Percentiles rank a stretch among this genome's conserved stretches.
phyloP scores from a whole-genome alignment of 2,888 invertebrate species.

The Xestia sexstrigata region DNA sequence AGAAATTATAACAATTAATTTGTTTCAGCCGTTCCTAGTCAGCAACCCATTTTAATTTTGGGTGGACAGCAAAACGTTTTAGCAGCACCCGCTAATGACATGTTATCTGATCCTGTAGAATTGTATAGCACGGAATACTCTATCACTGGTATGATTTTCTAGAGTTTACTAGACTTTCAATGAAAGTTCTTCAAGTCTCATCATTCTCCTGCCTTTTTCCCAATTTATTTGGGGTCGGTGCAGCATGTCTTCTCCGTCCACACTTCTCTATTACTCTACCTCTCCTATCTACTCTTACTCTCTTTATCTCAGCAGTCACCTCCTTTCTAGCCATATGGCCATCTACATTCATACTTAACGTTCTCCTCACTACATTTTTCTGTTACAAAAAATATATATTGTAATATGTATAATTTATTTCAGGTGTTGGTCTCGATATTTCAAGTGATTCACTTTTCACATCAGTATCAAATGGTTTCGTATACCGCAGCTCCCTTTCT shows the following conservation, averaged over 20 bases:
- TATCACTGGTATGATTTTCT: slow-evolving; percentile 81
- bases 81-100: slow-evolving; percentile 92
- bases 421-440: slow-evolving; percentile 95
- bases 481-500: slow-evolving; percentile 90
- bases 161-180: neutral
- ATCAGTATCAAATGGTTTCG: slow-evolving; percentile 93
- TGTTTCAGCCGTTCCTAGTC: slow-evolving; percentile 91
- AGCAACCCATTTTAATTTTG: slow-evolving; percentile 93
- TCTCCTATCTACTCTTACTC: too few species aligned
- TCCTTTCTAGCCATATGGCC: too few species aligned
- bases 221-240: too few species aligned
- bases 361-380: too few species aligned
- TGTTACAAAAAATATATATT: neutral
- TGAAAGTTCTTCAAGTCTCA: neutral
- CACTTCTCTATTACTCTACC: too few species aligned
- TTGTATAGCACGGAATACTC: slow-evolving; percentile 91
- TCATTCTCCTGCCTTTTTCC: too few species aligned
- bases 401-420: slow-evolving; percentile 64
- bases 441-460: slow-evolving; percentile 94
- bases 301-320: too few species aligned
- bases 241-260: too few species aligned
- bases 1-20: neutral
- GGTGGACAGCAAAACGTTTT: slow-evolving; percentile 93
- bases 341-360: too few species aligned
- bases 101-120: slow-evolving; percentile 92